A percentile compares a stretch with the other conserved stretches of the same genome.
phyloP scores from a whole-genome alignment of 2,888 invertebrate species.

The Alcis repandata region DNA sequence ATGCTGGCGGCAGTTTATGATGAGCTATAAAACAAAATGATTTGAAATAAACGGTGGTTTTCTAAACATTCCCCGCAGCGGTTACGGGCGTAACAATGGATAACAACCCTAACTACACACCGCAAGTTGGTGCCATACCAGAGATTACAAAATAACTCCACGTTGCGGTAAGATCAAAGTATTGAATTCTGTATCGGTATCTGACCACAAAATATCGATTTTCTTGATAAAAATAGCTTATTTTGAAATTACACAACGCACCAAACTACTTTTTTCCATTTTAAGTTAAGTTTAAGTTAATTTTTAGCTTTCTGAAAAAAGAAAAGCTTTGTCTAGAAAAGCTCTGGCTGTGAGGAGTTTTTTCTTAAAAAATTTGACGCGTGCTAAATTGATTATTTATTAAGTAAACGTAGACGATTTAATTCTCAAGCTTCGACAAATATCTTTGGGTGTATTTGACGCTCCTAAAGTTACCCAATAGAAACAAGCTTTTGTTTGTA shows the following conservation, averaged over 20 bases:
- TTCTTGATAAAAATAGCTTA: conserved; percentile 37
- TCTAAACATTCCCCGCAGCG: conserved; percentile 21
- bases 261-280: neutral
- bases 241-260: conserved; percentile 8
- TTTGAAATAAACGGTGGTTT: conserved; percentile 53
- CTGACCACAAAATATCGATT: conserved; percentile 44
- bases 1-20: conserved; percentile 56
- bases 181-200: conserved; percentile 44
- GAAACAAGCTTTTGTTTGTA: conserved; percentile 40
- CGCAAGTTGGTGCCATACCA: conserved; percentile 28
- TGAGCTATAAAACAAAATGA: conserved; percentile 63
- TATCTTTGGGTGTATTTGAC: conserved; percentile 1
- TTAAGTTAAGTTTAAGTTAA: no score
- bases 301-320: no score
- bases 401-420: conserved; percentile 25
- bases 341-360: neutral
- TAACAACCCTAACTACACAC: conserved; percentile 34
- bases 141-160: conserved; percentile 48
- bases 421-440: conserved; percentile 10
- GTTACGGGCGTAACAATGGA: conserved; percentile 34
- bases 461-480: neutral
- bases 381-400: conserved; percentile 22
- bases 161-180: conserved; percentile 47
- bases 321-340: no score
- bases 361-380: conserved; percentile 7